Base-by-base conservation (phyloP, 2,797 vertebrate genomes). In the Coluber constrictor region DNA sequence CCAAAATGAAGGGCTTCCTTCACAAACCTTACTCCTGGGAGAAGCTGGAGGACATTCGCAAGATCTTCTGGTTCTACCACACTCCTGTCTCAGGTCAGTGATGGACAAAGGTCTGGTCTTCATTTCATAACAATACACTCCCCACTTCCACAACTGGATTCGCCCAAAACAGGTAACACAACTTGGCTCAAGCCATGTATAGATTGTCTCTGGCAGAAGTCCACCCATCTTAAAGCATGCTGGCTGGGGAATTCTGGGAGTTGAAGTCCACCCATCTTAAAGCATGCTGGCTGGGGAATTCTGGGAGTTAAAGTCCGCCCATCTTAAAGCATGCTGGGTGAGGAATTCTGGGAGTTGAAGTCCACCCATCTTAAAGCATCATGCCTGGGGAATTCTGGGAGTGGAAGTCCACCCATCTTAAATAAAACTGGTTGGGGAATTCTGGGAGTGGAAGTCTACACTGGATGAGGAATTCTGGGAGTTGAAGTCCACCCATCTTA, bases 41-140 rank as follows among this genome's bases (percentile, higher is more conserved):
- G 94, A 97, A 94, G 90, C 92, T 97, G 54, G 95, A 96, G 27
- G 96, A 97, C 94, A 92, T 97, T 29, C 92, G 83, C 27, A 96
- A 97, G 74, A 79, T 97, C 92, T 97, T 97, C 87, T 96, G 94
- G 95, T 96, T 96, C 88, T 95, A 96, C 60, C 96, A 95, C 93
- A 97, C 94, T 25, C 87, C 94, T 23, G 94, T 90, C 20, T 89
- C 93, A 90, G 96, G 97, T 97, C 86, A 27, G 94, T 55, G 29
- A 59, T 6, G 66, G 66, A 1, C 27, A 1, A 51, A 37, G 3
- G 13, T 4, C 16, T 20, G 1, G 1, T 20, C 18, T 29, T 12
- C 0, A 5, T 61, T 9, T 6, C 74, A 4, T 29, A 32, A 5
- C n/a, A 32, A 91, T 1, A 16, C n/a, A 12, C 2, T 18, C 66